A percentile compares a stretch with the other conserved stretches of the same genome.
Conservation (phyloP, 2,797 vertebrate species). For the Mastacembelus armatus region DNA sequence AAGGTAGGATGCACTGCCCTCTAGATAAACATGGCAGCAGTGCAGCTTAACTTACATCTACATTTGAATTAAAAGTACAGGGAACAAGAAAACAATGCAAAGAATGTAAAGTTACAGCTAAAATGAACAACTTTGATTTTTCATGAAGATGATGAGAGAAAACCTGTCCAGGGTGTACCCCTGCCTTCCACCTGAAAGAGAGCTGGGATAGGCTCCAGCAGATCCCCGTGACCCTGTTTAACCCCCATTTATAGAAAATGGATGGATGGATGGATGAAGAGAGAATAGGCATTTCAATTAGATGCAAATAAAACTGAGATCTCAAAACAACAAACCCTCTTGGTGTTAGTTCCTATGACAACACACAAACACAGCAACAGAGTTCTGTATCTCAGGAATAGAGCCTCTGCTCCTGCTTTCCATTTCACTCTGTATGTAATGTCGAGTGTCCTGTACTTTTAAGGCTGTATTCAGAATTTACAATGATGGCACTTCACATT, state of each 20-base stretch:
- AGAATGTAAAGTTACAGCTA: no score
- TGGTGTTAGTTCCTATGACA: no score
- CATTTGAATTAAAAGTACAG: background rate
- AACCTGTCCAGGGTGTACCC: background rate
- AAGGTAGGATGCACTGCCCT: conserved; percentile 87
- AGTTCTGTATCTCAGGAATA: background rate
- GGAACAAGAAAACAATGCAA: no score
- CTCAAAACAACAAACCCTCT: background rate
- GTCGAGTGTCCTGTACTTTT: no score
- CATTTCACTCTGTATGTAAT: background rate
- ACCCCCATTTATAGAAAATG: no score
- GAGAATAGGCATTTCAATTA: background rate
- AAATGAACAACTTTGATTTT: no score
- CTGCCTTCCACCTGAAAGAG: no score
- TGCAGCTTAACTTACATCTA: conserved; percentile 2
- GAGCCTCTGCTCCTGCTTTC: background rate
- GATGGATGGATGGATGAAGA: no score
- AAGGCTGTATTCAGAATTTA: no score
- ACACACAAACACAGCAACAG: background rate
- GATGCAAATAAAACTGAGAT: background rate
- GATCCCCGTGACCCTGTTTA: no score
- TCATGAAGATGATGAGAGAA: no score
- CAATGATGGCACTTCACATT: background rate
- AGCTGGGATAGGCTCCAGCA: no score
- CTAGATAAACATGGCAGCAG: conserved; percentile 42